Percentiles rank a stretch among this genome's conserved stretches.
Conservation (phyloP, 1,140 invertebrate species). For the Protaetia brevitarsis region DNA sequence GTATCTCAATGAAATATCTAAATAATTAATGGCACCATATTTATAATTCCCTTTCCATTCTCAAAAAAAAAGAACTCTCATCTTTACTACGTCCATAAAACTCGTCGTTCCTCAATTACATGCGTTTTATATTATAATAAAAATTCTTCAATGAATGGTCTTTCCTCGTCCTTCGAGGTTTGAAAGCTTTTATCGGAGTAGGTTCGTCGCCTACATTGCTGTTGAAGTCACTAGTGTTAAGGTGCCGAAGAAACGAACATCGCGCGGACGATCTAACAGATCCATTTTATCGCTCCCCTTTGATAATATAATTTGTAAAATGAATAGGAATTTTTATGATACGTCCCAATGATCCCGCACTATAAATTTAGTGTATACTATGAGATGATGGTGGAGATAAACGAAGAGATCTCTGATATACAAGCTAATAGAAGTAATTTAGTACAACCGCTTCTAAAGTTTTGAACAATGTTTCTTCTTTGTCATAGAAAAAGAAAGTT, state of each 20-base stretch:
- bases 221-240: conserved; percentile 11
- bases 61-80: conserved; percentile 8
- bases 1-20: conserved; percentile 10
- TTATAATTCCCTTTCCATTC: conserved; percentile 18
- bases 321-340: conserved; percentile 14
- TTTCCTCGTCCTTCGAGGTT: not conserved
- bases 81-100: conserved; percentile 18
- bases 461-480: too few species aligned
- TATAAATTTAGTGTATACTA: conserved; percentile 9
- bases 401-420: not conserved
- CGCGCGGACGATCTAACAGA: conserved; percentile 1
- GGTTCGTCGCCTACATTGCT: conserved; percentile 7
- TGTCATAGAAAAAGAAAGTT: too few species aligned
- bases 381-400: not conserved
- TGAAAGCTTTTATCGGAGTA: not conserved
- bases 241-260: conserved; percentile 1
- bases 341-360: not conserved
- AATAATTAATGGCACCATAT: conserved; percentile 15
- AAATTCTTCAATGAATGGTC: conserved; percentile 13
- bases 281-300: conserved; percentile 3
- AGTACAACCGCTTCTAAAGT: not conserved
- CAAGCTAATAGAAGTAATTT: not conserved
- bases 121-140: conserved; percentile 17
- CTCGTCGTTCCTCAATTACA: conserved; percentile 13
- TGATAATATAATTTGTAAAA: conserved; percentile 19